Evolutionary conservation across 1,140 invertebrate species (phyloP).

Genomic region (Lithobius niger): DNA sequence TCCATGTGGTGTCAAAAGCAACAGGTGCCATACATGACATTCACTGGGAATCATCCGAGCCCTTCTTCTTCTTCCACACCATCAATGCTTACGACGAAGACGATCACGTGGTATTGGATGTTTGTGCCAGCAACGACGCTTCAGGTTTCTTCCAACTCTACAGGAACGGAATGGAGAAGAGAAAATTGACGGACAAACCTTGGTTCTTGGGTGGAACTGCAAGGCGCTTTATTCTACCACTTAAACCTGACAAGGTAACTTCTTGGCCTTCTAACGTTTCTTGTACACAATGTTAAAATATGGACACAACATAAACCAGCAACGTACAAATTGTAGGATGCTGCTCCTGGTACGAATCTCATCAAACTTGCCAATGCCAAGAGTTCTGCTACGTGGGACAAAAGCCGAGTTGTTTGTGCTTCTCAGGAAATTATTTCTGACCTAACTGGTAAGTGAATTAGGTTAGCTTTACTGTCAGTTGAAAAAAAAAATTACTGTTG

Average conservation of each 20-base stretch:
- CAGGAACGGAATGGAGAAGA: too few relatives aligned
- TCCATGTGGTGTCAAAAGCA: constrained; percentile 32
- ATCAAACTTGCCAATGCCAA: too few relatives aligned
- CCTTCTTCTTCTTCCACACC: constrained; percentile 41
- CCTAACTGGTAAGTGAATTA: too few relatives aligned
- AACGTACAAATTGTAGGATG: too few relatives aligned
- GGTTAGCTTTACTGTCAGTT: too few relatives aligned
- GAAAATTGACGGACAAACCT: too few relatives aligned
- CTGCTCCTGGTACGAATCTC: too few relatives aligned
- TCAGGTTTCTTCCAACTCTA: not conserved
- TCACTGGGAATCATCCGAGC: constrained; percentile 29
- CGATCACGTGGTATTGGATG: constrained; percentile 32
- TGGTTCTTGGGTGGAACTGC: too few relatives aligned
- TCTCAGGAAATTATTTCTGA: too few relatives aligned
- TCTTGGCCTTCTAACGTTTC: not conserved
- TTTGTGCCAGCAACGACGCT: constrained; percentile 21
- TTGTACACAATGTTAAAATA: not conserved
- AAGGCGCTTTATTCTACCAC: constrained; percentile 10
- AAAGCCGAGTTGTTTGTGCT: too few relatives aligned
- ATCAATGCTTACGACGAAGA: constrained; percentile 42
- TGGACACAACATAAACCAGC: not conserved
- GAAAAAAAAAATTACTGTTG: too few relatives aligned
- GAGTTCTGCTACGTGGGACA: too few relatives aligned
- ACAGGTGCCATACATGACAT: constrained; percentile 30
- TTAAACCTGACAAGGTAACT: constrained; percentile 3